Conservation (phyloP, 2,797 vertebrate genomes). For the Sus cebifrons region DNA sequence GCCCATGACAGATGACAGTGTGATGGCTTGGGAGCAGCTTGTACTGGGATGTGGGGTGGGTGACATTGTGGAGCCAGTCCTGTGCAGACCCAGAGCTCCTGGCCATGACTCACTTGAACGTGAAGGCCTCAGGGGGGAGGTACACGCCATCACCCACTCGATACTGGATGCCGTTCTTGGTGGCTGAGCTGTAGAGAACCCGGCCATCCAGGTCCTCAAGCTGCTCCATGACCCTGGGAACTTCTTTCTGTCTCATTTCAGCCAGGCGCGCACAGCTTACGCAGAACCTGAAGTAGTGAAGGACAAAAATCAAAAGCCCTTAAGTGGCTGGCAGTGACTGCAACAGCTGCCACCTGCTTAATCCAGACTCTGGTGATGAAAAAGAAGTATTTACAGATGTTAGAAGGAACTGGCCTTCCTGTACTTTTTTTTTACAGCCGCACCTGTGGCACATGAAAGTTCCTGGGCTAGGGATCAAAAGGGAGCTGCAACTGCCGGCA, state of each 20-base stretch:
- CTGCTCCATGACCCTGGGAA: slow-evolving; percentile 91
- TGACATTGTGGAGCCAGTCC: not conserved
- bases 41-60: not conserved
- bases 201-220: slow-evolving; percentile 91
- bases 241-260: slow-evolving; percentile 92
- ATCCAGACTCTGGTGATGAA: not conserved
- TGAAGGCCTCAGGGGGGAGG: slow-evolving; percentile 94
- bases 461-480: too few species aligned
- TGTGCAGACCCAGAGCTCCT: not conserved
- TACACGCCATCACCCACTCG: slow-evolving; percentile 95
- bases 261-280: slow-evolving; percentile 92
- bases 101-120: slow-evolving; percentile 92
- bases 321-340: fast-evolving
- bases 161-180: slow-evolving; percentile 94
- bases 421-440: too few species aligned
- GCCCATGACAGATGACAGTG: not conserved
- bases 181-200: slow-evolving; percentile 92
- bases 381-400: not conserved
- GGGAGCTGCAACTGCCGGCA: too few species aligned
- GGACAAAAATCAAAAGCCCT: not conserved
- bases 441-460: too few species aligned
- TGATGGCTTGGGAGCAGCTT: not conserved
- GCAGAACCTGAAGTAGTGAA: slow-evolving; percentile 92
- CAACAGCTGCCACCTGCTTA: fast-evolving
- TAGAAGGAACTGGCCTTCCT: not conserved